These are phyloP conservation scores for Drosophila kuntzei DNA, from an alignment of 2,888 invertebrate genomes.

Conservation along the genomic window DNA sequence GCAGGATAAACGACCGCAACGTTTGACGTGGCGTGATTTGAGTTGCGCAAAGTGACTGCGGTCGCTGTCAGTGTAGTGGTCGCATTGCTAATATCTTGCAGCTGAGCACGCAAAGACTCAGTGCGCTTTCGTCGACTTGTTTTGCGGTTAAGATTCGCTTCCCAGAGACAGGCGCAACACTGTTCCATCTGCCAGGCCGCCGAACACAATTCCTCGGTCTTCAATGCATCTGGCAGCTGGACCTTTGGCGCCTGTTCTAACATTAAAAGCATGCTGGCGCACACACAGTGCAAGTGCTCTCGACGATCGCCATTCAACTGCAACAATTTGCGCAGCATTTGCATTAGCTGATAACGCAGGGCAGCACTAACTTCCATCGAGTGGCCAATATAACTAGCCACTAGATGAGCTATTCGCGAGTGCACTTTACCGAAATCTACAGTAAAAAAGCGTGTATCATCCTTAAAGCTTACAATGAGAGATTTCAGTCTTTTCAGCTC, in stretches of 20 bases:
- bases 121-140: constrained; percentile 86
- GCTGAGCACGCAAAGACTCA: constrained; percentile 74
- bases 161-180: constrained; percentile 89
- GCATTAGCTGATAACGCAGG: constrained; percentile 62
- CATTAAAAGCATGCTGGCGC: constrained; percentile 83
- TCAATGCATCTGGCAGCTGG: constrained; percentile 86
- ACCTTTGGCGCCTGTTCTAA: constrained; percentile 69
- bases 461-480: constrained; percentile 89
- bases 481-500: constrained; percentile 90
- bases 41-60: neutral
- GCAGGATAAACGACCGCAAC: constrained; percentile 1
- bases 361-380: constrained; percentile 72
- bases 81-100: constrained; percentile 8
- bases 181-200: constrained; percentile 87
- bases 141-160: constrained; percentile 82
- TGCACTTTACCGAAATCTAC: constrained; percentile 89
- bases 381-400: constrained; percentile 87
- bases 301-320: constrained; percentile 82
- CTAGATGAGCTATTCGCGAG: constrained; percentile 88
- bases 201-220: constrained; percentile 87
- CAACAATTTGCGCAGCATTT: constrained; percentile 71
- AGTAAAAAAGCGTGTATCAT: constrained; percentile 88
- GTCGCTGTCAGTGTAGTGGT: constrained; percentile 4
- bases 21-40: neutral
- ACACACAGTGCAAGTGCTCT: constrained; percentile 86